Evolutionary conservation across 1,140 invertebrate genomes (phyloP).

Genomic region (Bilobella aurantiaca): DNA sequence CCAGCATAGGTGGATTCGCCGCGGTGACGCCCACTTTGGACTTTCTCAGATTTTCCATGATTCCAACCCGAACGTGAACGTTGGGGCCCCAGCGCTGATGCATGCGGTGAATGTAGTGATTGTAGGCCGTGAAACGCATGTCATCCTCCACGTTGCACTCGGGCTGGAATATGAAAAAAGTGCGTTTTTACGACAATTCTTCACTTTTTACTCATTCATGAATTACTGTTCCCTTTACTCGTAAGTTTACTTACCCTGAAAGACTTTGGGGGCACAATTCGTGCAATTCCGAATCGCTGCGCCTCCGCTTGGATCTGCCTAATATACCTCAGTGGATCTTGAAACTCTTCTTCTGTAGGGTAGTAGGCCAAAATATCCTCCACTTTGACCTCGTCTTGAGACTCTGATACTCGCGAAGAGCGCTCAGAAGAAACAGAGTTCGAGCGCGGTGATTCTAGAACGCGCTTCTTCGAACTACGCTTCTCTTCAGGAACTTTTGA

Average conservation of each 20-base stretch:
- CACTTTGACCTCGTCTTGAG: conserved; percentile 5
- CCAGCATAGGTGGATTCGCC: conserved; percentile 46
- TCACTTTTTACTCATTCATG: too few species aligned
- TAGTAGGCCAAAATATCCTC: conserved; percentile 70
- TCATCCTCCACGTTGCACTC: conserved; percentile 75
- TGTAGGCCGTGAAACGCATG: conserved; percentile 77
- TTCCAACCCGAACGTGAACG: conserved; percentile 72
- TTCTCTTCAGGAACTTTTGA: conserved; percentile 13
- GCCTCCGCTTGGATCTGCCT: conserved; percentile 67
- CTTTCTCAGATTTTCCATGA: conserved; percentile 42
- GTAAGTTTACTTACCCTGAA: conserved; percentile 54
- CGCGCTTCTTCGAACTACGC: conserved; percentile 13
- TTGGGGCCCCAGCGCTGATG: conserved; percentile 79
- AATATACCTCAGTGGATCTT: conserved; percentile 82
- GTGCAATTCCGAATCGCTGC: conserved; percentile 74
- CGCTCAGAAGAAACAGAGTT: neutral
- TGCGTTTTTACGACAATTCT: too few species aligned
- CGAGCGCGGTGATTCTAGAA: conserved; percentile 10
- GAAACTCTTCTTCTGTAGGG: conserved; percentile 73
- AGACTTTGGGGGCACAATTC: conserved; percentile 71
- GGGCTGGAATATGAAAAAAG: conserved; percentile 45
- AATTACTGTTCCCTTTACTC: too few species aligned
- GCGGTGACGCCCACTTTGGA: conserved; percentile 20
- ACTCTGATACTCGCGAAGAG: neutral
- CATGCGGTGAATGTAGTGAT: conserved; percentile 86